Base-by-base conservation (phyloP, 1,140 invertebrate genomes). In the Ceratina australensis region DNA sequence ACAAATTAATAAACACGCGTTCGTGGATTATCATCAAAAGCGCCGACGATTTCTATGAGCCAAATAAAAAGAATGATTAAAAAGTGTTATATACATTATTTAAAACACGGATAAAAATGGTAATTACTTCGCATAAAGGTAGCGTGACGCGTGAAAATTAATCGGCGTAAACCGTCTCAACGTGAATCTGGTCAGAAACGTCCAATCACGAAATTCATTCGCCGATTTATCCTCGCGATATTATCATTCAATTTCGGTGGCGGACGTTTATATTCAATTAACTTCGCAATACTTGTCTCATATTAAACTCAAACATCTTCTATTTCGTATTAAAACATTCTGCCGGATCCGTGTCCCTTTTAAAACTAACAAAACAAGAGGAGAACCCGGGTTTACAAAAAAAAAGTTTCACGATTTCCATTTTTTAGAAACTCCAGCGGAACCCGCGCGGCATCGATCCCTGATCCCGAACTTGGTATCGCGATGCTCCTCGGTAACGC, bases 221-320 rank as follows among this genome's bases (percentile, higher is more conserved):
- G 13, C 22, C 33, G 28, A 10, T 57, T 67, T n/a, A 47, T 47
- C 47, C 22, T 47, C 42, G n/a, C 26, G 47, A 16, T 49, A 42
- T 65, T 56, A 66, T 57, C 47, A 15, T 67, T 76, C 20, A 60
- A 76, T 76, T 76, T 61, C 26, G 56, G 12, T 20, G n/a, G 50
- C 56, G 33, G 56, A 49, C 22, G 56, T 76, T 76, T 76, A 76
- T 42, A 60, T 76, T 61, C 42, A 76, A 69, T 76, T 76, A 69
- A 69, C 47, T 52, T 3, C 3, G 66, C 28, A 16, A 61, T 47
- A 54, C 15, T 61, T n/a, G 65, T 42, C 42, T 5, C 16, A 15
- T 60, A 76, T 69, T 60, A 69, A 76, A 69, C 18, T 69, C 26
- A 76, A 69, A 76, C 56, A 59, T 15, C 20, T 56, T 13, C 18